Base-by-base conservation (phyloP, 2,797 vertebrate species). In the Parambassis ranga region DNA sequence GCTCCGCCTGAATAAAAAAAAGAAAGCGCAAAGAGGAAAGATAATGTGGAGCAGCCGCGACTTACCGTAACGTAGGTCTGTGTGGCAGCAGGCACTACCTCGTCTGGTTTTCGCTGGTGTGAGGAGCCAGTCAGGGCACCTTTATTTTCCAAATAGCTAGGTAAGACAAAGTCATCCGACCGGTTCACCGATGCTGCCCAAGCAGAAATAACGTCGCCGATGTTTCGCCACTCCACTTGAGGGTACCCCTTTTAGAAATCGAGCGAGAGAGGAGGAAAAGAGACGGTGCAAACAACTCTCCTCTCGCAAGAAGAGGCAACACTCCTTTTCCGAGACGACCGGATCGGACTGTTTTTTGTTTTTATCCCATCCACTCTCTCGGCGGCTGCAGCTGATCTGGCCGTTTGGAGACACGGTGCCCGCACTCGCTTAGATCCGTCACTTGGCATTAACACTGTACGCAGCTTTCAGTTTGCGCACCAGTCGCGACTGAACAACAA, bases 401-500 rank as follows among this genome's bases (percentile, higher is more conserved):
- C 43, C n/a, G 51, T 53, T n/a, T 11, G 64, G 42, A 44, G 63
- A 60, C 20, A 10, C 43, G 35, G 26, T 27, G 27, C 33, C 38
- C 32, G 30, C 63, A 22, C 76, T 74, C 79, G 79, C 83, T 70
- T 68, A 33, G 67, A 66, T 77, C 87, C 82, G 82, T 65, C 80
- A 64, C 66, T 80, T 49, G 65, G 80, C 74, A 24, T 61, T 36
- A 78, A 67, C 62, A 22, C 30, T n/a, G 53, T 22, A 49, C 83
- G 74, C 83, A 81, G 81, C 81, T 81, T 64, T 79, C 78, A 62
- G 79, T 85, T 81, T 81, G 79, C 75, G 81, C 82, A 86, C 83
- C 82, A 72, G 77, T 62, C 46, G 77, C 74, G 61, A 22, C 78
- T 6, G 71, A 87, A 85, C 87, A 87, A 86, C 86, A 89, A 86